Conservation (phyloP, 2,888 invertebrate genomes). For the Mesoligia furuncula region DNA sequence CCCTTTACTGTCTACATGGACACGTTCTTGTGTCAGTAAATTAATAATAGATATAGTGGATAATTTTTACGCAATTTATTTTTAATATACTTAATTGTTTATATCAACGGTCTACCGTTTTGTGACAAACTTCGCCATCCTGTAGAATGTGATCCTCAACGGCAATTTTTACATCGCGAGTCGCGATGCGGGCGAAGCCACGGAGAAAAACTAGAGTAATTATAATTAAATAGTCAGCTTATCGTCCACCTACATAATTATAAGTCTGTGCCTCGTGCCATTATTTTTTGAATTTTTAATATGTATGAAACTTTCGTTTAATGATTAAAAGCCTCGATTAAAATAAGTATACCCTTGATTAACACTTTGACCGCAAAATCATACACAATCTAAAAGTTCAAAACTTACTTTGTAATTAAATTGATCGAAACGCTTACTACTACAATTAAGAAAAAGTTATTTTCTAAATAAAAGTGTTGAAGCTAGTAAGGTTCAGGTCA, state of each 20-base stretch:
- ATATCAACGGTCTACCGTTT: too few relatives aligned
- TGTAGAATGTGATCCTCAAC: too few relatives aligned
- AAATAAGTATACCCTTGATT: constrained; percentile 16
- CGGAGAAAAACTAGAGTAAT: not conserved
- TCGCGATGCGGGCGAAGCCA: too few relatives aligned
- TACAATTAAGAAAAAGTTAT: not conserved
- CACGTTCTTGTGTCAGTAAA: too few relatives aligned
- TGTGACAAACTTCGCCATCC: too few relatives aligned
- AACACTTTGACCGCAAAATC: constrained; percentile 16
- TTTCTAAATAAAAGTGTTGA: constrained; percentile 14
- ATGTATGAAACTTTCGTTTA: not conserved
- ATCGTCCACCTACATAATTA: constrained; percentile 19
- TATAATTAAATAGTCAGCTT: not conserved
- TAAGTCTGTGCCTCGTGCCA: not conserved
- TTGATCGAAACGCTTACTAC: constrained; percentile 11
- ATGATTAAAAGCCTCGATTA: constrained; percentile 38
- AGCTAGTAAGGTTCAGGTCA: not conserved
- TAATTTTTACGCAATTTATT: too few relatives aligned
- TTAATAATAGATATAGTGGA: too few relatives aligned
- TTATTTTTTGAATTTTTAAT: not conserved
- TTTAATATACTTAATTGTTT: too few relatives aligned
- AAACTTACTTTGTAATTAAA: constrained; percentile 43
- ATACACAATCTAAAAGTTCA: constrained; percentile 28
- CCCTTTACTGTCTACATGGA: too few relatives aligned
- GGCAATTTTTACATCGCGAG: too few relatives aligned